Evolutionary conservation across 2,888 invertebrate species (phyloP).

Genomic region (Nymphalis urticae): DNA sequence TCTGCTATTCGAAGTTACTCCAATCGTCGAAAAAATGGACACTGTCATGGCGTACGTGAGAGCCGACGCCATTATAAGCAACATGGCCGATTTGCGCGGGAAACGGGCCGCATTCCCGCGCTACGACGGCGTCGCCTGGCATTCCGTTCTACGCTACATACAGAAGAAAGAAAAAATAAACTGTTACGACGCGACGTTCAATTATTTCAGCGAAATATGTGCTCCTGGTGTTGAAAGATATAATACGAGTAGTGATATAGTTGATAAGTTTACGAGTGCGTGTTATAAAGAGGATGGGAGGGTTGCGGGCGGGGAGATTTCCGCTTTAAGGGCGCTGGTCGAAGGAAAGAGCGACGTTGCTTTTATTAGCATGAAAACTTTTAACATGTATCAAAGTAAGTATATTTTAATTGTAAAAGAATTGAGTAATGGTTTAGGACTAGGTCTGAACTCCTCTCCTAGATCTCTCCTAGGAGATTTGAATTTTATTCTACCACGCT

Average conservation of each 20-base stretch:
- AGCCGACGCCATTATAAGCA: constrained; percentile 78
- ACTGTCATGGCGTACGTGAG: constrained; percentile 86
- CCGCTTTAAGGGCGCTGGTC: constrained; percentile 85
- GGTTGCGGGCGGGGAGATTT: constrained; percentile 79
- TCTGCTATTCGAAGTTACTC: constrained; percentile 83
- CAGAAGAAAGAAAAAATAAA: constrained; percentile 61
- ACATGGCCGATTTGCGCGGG: constrained; percentile 84
- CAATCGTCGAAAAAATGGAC: constrained; percentile 81
- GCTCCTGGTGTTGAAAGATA: constrained; percentile 70
- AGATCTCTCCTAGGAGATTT: too few species aligned
- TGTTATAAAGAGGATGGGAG: constrained; percentile 59
- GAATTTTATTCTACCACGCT: too few species aligned
- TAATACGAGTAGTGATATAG: constrained; percentile 43
- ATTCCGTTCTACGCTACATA: constrained; percentile 78
- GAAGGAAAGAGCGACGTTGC: constrained; percentile 89
- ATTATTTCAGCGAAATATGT: constrained; percentile 86
- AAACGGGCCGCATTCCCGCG: constrained; percentile 90
- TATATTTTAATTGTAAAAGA: constrained; percentile 8
- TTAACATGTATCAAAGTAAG: constrained; percentile 83
- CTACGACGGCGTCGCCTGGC: constrained; percentile 88
- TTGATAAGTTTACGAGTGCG: constrained; percentile 51
- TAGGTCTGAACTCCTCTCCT: too few species aligned
- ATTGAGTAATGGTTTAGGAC: not conserved
- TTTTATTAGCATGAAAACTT: constrained; percentile 85
- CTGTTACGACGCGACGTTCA: constrained; percentile 60